Evolutionary conservation across 2,113 vertebrate species (phyloP).

Genomic region (Pachyramphus minor): DNA sequence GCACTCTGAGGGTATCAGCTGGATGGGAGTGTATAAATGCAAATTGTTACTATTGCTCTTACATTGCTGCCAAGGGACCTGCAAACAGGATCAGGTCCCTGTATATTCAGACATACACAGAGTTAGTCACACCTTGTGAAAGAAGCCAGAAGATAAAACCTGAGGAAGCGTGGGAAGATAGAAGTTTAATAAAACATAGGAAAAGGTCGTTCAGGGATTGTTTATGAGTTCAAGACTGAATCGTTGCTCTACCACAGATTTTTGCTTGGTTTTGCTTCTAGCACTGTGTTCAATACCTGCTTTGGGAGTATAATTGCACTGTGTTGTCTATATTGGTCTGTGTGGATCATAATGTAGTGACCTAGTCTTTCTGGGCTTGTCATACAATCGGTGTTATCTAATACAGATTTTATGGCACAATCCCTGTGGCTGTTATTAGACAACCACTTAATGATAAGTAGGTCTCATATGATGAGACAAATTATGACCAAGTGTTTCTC

Average conservation of each 20-base stretch:
- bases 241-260: neutral
- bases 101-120: neutral
- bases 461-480: neutral
- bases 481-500: neutral
- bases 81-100: constrained; percentile 4
- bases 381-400: neutral
- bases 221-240: neutral
- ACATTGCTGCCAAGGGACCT: constrained; percentile 13
- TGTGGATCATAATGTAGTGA: neutral
- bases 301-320: neutral
- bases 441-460: neutral
- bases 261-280: neutral
- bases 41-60: neutral
- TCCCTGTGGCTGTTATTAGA: neutral
- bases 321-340: neutral
- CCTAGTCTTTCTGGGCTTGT: neutral
- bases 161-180: neutral
- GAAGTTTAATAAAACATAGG: neutral
- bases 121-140: neutral
- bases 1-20: constrained; percentile 26
- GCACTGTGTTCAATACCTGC: neutral
- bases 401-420: neutral
- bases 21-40: constrained; percentile 36
- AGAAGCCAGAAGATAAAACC: neutral
- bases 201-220: neutral